Base-by-base conservation (phyloP, 2,888 invertebrate species). In the Autographa gamma region DNA sequence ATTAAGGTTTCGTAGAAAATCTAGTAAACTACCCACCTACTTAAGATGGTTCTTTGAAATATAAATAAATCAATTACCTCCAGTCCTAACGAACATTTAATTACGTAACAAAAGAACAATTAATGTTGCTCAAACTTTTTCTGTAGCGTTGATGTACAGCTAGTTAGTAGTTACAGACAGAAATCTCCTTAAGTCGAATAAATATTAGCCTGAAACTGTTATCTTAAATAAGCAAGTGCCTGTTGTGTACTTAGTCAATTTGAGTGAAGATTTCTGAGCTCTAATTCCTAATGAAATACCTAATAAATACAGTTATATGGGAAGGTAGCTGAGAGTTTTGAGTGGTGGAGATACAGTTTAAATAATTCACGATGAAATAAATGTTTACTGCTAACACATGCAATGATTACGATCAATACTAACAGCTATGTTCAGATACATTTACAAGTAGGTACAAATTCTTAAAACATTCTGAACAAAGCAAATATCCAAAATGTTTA, bases 141-240 rank as follows among this genome's bases (percentile, higher is more conserved):
- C 54, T 54, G 11, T 54, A 18, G n/a, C 18, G 54, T 54, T 6
- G 19, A 9, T 54, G 19, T 18, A 54, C 19, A 56, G 8, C 19
- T 25, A 56, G 13, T 56, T 25, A 56, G 54, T 19, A 19, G 54
- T 19, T 54, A n/a, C n/a, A 54, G n/a, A 16, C 7, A 48, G 6
- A n/a, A 7, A 48, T n/a, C 7, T 43, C 14, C n/a, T 48, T 48
- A 43, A 48, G 16, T 6, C n/a, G 48, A 48, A 48, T 48, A 48
- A 48, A 48, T 48, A n/a, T 48, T 48, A 48, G 48, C n/a, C 48
- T 48, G 43, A 43, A 43, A 43, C 43, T 43, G 43, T 48, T 48
- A 48, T 48, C 48, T 48, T 48, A 1, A 48, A n/a, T 48, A 48
- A 48, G n/a, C n/a, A 48, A 48, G n/a, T n/a, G 48, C n/a, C 48